Conservation (phyloP, 2,888 invertebrate genomes). For the Lagria hirta region DNA sequence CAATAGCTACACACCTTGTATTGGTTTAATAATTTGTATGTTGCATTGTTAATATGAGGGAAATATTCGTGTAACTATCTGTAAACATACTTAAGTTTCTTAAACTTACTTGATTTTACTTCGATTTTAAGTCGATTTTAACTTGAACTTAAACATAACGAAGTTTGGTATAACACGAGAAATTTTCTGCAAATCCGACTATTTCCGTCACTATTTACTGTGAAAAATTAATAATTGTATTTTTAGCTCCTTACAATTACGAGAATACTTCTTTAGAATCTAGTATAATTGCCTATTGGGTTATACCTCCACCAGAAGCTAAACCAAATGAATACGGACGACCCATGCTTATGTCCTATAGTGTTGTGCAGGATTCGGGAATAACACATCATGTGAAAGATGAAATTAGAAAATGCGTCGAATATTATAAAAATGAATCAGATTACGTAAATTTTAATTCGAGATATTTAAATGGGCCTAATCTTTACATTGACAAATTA, state of each 20-base stretch:
- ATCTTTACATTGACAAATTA: conserved; percentile 81
- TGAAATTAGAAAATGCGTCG: conserved; percentile 82
- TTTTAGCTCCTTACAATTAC: conserved; percentile 80
- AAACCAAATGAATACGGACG: conserved; percentile 90
- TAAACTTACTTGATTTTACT: conserved; percentile 1
- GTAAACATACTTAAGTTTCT: no score
- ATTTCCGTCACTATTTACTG: no score
- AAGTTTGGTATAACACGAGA: no score
- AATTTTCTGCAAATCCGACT: no score
- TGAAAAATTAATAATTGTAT: conserved; percentile 31
- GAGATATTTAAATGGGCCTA: conserved; percentile 67
- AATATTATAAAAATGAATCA: conserved; percentile 75
- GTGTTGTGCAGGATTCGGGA: conserved; percentile 78
- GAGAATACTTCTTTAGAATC: conserved; percentile 81
- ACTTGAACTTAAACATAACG: not conserved
- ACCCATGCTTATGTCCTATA: conserved; percentile 87
- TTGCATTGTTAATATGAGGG: no score
- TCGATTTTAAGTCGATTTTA: conserved; percentile 5
- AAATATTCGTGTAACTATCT: no score
- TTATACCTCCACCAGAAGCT: conserved; percentile 92
- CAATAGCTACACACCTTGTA: conserved; percentile 89
- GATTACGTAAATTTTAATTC: conserved; percentile 69
- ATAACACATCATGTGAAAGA: conserved; percentile 79
- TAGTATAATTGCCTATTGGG: conserved; percentile 87
- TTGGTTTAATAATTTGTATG: conserved; percentile 91